Evolutionary conservation across 1,140 invertebrate genomes (phyloP).

Genomic region (Drosophila pallidifrons): DNA sequence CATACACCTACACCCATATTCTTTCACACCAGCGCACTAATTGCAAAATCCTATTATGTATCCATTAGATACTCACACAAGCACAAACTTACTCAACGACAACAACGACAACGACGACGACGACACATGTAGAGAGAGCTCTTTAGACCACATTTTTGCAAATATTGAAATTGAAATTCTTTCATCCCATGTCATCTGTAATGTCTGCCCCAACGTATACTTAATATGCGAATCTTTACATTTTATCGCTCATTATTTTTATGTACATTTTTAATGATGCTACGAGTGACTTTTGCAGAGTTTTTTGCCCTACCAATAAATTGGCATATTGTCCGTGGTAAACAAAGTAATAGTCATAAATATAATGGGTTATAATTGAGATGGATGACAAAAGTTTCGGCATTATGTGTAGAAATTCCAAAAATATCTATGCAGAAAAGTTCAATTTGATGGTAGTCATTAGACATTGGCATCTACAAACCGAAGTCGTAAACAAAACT

Average conservation of each 20-base stretch:
- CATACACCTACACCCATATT: constrained; percentile 7
- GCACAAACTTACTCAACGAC: constrained; percentile 47
- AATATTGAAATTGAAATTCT: constrained; percentile 48
- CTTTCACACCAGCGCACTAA: constrained; percentile 56
- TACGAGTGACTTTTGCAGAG: background rate
- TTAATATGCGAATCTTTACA: constrained; percentile 26
- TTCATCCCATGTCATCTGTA: constrained; percentile 28
- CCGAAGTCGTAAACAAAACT: background rate
- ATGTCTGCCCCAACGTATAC: constrained; percentile 37
- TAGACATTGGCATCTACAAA: constrained; percentile 10
- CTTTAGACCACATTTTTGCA: constrained; percentile 12
- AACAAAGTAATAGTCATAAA: constrained; percentile 69
- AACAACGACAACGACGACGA: constrained; percentile 11
- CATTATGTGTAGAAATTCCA: constrained; percentile 5
- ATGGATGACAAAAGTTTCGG: constrained; percentile 60
- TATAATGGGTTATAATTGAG: constrained; percentile 49
- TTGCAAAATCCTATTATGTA: constrained; percentile 84
- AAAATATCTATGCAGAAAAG: constrained; percentile 22
- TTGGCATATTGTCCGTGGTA: constrained; percentile 51
- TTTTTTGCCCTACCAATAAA: constrained; percentile 7
- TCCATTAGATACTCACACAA: constrained; percentile 78
- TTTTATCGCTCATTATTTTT: constrained; percentile 54
- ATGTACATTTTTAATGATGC: constrained; percentile 55
- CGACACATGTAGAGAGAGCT: constrained; percentile 19
- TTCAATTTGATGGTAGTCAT: constrained; percentile 32